phyloP scores from a whole-genome alignment of 1,140 invertebrate species.

The Scaptomyza montana region DNA sequence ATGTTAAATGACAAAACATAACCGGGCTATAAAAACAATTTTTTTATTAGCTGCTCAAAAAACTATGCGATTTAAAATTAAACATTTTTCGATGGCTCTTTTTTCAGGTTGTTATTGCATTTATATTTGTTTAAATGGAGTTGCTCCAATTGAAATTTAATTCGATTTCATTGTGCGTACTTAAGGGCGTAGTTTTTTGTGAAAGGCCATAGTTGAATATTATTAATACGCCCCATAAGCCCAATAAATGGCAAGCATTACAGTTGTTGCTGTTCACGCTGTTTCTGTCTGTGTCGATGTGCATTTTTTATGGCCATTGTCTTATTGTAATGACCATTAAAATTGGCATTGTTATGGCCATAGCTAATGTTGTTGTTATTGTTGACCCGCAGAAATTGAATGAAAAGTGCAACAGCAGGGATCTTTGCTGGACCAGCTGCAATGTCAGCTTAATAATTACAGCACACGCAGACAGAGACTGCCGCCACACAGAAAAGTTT shows the following conservation, averaged over 20 bases:
- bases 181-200: conserved; percentile 21
- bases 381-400: conserved; percentile 56
- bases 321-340: conserved; percentile 78
- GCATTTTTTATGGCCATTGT: conserved; percentile 75
- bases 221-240: conserved; percentile 78
- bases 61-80: conserved; percentile 1
- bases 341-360: conserved; percentile 78
- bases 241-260: conserved; percentile 73
- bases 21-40: conserved; percentile 9
- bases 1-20: conserved; percentile 9
- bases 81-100: neutral
- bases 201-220: conserved; percentile 59
- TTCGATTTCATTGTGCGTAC: conserved; percentile 64
- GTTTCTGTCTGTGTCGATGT: conserved; percentile 36
- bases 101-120: neutral
- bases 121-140: neutral
- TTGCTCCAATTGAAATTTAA: conserved; percentile 71
- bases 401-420: conserved; percentile 49
- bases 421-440: conserved; percentile 41
- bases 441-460: conserved; percentile 78
- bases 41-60: neutral
- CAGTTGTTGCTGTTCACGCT: conserved; percentile 28
- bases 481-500: conserved; percentile 7
- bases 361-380: conserved; percentile 21
- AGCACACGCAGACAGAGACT: conserved; percentile 30